Evolutionary conservation across 2,113 vertebrate genomes (phyloP), one percentile per base, ranked within the genome.

Genomic region (Actinemys pallida): DNA sequence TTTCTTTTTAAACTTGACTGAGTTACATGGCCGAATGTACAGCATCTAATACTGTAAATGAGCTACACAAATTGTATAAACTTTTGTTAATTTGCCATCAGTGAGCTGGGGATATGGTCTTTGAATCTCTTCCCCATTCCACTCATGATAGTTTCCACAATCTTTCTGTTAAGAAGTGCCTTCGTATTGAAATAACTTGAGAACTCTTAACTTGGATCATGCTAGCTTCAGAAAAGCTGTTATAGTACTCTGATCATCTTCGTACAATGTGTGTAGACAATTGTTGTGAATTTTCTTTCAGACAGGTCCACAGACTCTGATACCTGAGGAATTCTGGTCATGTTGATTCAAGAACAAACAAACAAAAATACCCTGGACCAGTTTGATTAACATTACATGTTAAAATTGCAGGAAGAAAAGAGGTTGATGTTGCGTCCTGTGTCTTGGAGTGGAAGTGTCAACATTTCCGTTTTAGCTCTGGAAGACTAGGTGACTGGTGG

Each of bases 351-450:
- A 39, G 35, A 39, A 20, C n/a, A 39, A 39, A 20, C 19, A 39
- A 19, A 6, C 19, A 52, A n/a, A 72, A 72, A 72, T 39, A 39
- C 20, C 2, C 4, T 72, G 19, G 35, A 39, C 9, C 65, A 72
- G n/a, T 39, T 72, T 72, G n/a, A 72, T 72, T 16, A 69, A 69
- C 16, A n/a, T n/a, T 39, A 72, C n/a, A 39, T 78, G 25, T 47
- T 78, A 78, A 8, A 47, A 78, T 78, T 54, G 10, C 42, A 45
- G 52, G 17, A 31, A 6, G 0, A 22, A 8, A 65, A 45, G 82
- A 17, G 45, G 2, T 42, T 5, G 1, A 7, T 8, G 81, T 85
- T 47, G 76, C 24, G 3, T 92, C 6, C 49, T 25, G 0, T 47
- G 45, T 78, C 5, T 79, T n/a, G 10, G 1, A 14, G 11, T 27